These are phyloP conservation scores for Leptobrachium leishanense DNA, from an alignment of 2,113 vertebrate species.

Conservation along the genomic window DNA sequence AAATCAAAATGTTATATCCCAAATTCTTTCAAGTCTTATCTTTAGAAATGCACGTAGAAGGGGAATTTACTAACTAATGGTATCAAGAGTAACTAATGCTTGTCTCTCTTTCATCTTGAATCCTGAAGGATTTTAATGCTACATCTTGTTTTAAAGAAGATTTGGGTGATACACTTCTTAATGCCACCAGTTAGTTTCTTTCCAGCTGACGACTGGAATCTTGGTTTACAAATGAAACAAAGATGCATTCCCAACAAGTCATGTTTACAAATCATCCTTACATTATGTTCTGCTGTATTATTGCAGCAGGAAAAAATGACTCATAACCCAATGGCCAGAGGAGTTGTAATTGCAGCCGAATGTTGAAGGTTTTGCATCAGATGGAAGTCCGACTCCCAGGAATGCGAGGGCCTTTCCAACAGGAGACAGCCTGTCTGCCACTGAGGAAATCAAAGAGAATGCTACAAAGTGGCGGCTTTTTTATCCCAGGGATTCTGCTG, in stretches of 20 bases:
- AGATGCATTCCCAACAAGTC: neutral
- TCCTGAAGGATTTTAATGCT: no score
- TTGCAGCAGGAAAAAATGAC: neutral
- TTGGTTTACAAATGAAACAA: no score
- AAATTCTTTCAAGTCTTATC: no score
- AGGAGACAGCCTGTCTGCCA: constrained; percentile 36
- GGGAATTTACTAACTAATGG: no score
- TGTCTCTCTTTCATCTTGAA: no score
- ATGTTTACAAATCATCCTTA: neutral
- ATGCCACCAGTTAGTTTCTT: no score
- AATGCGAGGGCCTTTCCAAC: constrained; percentile 6
- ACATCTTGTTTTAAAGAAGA: no score
- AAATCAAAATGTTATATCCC: no score
- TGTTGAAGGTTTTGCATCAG: constrained; percentile 21
- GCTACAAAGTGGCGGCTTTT: constrained; percentile 10
- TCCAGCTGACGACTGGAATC: no score
- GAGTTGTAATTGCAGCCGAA: constrained; percentile 23
- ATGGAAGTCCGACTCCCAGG: constrained; percentile 23
- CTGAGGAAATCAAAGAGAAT: constrained; percentile 26
- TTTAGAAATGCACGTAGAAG: no score
- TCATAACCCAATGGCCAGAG: constrained; percentile 17
- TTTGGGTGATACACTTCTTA: no score
- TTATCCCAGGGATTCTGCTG: neutral
- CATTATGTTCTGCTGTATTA: neutral
- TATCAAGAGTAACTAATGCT: no score